A percentile compares a stretch with the other conserved stretches of the same genome.
Conservation (phyloP, 2,797 vertebrate species). For the Myotis findleyi region DNA sequence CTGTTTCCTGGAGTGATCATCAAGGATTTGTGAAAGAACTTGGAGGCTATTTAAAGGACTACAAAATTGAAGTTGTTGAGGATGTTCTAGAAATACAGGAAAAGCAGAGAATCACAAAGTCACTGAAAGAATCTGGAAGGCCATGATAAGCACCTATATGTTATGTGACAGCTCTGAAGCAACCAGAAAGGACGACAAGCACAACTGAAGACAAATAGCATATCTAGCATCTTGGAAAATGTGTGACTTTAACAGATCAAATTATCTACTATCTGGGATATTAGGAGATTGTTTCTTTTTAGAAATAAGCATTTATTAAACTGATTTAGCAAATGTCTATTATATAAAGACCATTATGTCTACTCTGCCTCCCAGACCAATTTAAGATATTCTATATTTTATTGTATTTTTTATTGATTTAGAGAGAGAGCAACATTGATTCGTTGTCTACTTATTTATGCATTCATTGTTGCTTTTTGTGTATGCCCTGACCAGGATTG, state of each 20-base stretch:
- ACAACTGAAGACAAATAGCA: neutral
- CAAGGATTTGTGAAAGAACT: neutral
- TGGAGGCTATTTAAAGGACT: neutral
- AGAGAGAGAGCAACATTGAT: neutral
- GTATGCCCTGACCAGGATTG: neutral
- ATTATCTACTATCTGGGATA: neutral
- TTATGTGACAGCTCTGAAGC: neutral
- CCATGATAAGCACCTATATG: neutral
- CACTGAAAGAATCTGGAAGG: neutral
- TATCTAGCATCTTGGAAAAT: conserved; percentile 1
- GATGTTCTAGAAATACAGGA: neutral
- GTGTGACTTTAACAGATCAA: neutral
- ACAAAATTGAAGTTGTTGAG: neutral
- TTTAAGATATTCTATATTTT: conserved; percentile 54
- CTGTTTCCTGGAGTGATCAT: neutral
- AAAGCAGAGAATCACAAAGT: neutral
- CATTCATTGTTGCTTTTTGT: neutral
- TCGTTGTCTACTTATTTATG: neutral
- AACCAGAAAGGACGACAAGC: neutral
- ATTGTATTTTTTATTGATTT: neutral
- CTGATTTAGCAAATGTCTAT: neutral
- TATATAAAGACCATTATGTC: neutral
- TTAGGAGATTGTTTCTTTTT: conserved; percentile 29
- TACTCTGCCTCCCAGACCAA: neutral
- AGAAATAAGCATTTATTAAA: conserved; percentile 49